phyloP scores from a whole-genome alignment of 2,797 vertebrate species.

The Poecilia picta region DNA sequence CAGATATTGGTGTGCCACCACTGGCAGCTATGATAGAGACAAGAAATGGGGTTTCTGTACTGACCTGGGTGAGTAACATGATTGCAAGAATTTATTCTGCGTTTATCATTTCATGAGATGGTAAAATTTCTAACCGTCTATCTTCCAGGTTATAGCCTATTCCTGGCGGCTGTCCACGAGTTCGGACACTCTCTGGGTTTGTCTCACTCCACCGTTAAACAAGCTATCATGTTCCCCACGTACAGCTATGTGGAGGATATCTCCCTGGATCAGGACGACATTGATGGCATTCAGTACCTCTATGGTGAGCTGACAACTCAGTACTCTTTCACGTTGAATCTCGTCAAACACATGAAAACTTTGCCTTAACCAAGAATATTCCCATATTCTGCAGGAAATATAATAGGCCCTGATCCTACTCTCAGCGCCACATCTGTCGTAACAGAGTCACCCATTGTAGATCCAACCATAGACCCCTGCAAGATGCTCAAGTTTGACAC shows the following conservation, averaged over 20 bases:
- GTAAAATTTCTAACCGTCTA: not conserved
- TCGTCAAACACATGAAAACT: not conserved
- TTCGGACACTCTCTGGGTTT: conserved; percentile 95
- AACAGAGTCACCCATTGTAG: conserved; percentile 63
- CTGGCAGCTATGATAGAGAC: conserved; percentile 86
- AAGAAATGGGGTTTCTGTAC: conserved; percentile 95
- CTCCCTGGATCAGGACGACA: conserved; percentile 87
- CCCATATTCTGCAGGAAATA: conserved; percentile 69
- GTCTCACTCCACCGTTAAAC: conserved; percentile 89
- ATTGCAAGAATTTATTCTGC: not conserved
- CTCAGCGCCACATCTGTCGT: not conserved
- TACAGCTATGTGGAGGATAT: conserved; percentile 88
- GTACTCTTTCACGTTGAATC: not conserved
- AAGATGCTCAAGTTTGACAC: conserved; percentile 82
- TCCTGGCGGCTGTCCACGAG: conserved; percentile 96
- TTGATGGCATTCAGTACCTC: conserved; percentile 91
- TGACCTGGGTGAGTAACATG: conserved; percentile 82
- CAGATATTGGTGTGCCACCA: conserved; percentile 93
- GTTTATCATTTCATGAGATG: not conserved
- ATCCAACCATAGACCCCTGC: conserved; percentile 82
- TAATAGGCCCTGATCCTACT: conserved; percentile 76
- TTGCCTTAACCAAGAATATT: not conserved
- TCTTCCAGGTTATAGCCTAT: conserved; percentile 93
- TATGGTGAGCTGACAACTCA: conserved; percentile 83
- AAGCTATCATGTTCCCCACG: conserved; percentile 97